phyloP scores from a whole-genome alignment of 1,140 invertebrate genomes.

The Hypsibius dujardini region DNA sequence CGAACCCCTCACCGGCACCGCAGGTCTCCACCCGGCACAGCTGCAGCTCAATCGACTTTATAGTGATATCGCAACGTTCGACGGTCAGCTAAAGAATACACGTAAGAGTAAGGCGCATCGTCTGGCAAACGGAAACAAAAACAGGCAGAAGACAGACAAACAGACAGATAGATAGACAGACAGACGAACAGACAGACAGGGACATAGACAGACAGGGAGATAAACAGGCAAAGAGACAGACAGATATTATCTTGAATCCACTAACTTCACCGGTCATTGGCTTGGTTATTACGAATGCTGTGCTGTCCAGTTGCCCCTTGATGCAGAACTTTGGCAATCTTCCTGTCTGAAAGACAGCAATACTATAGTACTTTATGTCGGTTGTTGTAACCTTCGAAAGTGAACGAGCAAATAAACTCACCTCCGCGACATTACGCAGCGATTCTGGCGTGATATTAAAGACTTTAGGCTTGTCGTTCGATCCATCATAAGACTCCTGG shows the following conservation, averaged over 20 bases:
- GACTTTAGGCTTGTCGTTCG: slow-evolving; percentile 40
- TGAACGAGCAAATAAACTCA: slow-evolving; percentile 28
- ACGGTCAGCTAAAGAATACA: slow-evolving; percentile 42
- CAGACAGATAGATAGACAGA: too few species aligned
- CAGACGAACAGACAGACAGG: too few species aligned
- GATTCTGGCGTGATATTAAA: slow-evolving; percentile 67
- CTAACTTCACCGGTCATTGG: slow-evolving; percentile 70
- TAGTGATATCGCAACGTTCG: slow-evolving; percentile 53
- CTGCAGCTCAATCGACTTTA: slow-evolving; percentile 85
- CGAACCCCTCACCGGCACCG: slow-evolving; percentile 80
- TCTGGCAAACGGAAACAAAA: slow-evolving; percentile 17
- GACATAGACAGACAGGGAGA: too few species aligned
- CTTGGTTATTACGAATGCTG: slow-evolving; percentile 57
- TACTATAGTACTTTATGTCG: background rate
- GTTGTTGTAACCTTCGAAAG: too few species aligned
- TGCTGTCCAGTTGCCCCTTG: slow-evolving; percentile 59
- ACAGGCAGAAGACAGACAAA: too few species aligned
- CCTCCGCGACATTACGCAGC: slow-evolving; percentile 46
- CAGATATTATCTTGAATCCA: background rate
- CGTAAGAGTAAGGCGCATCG: slow-evolving; percentile 10
- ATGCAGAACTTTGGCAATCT: slow-evolving; percentile 63
- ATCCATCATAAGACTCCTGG: slow-evolving; percentile 34
- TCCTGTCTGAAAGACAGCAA: slow-evolving; percentile 34
- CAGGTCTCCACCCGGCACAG: slow-evolving; percentile 84
- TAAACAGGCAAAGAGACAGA: too few species aligned